Evolutionary conservation across 2,888 invertebrate species (phyloP), one percentile per base, ranked within the genome.

Genomic region (Pyrrhia umbra): DNA sequence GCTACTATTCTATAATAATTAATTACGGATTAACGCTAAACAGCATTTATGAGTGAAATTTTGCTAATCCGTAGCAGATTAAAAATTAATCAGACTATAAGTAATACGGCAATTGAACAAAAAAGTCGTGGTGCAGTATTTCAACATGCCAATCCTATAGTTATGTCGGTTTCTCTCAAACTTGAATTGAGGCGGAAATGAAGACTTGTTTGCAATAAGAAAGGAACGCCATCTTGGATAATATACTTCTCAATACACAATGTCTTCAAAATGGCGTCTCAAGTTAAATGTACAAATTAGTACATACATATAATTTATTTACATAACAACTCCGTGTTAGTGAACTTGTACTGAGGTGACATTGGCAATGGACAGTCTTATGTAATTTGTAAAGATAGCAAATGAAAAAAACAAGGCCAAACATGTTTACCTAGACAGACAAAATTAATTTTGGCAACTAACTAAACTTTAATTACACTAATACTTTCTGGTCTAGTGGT

Each of bases 201-300:
- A 37, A 34, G 34, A 27, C 58, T 18, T 34, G 47, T 47, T 67
- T 20, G 5, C 0, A 23, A 42, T 59, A 58, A 10, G 18, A 27
- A 25, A 45, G 3, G 4, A 4, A 6, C 47, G 65, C 70, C 70
- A 70, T 61, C 27, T 69, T 39, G 18, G 3, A 47, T 16, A 8
- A 6, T 37, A 37, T 37, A n/a, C 9, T 6, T 4, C 27, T 5
- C 8, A 6, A 6, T n/a, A 10, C 18, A 15, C 21, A 20, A 39
- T 42, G 15, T n/a, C 4, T 34, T 37, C 45, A 67, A 74, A 51
- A 60, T 68, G 61, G 75, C 55, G 42, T 20, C 43, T 55, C n/a
- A 40, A 42, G 51, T 45, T 34, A 9, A 37, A 23, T 8, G 9
- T 6, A 13, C 16, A 1, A 40, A 39, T 10, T 9, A n/a, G 10